Base-by-base conservation (phyloP, 2,113 vertebrate species). In the Zootoca vivipara region DNA sequence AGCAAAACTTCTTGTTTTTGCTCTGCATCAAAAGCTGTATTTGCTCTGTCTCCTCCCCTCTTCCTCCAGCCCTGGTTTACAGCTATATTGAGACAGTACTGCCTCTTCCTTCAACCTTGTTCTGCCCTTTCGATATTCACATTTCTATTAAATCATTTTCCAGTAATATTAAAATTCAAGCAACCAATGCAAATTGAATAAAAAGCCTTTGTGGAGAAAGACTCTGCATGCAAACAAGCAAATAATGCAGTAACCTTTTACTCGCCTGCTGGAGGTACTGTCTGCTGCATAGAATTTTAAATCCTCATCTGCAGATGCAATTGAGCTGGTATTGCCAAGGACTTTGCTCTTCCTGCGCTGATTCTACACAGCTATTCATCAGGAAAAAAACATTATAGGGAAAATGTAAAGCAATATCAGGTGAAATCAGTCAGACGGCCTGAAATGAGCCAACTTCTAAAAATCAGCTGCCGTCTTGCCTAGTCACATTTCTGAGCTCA, bases 201-300 rank as follows among this genome's bases (percentile, higher is more conserved):
- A 92, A 73, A 84, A 69, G 4, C 82, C 90, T 94, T 93, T 5
- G 87, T 81, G 96, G 90, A 95, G 95, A 95, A 95, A 95, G 91
- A 90, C 90, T 91, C 93, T 80, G 93, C 92, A 96, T 96, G 96
- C 92, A 97, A 97, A 96, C 92, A 97, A 96, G 94, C 85, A 96
- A 94, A 97, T 93, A 97, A 97, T 93, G 93, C 96, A 96, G 96
- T 96, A 97, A 96, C 95, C 97, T 97, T 96, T 96, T 96, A 97
- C 96, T 97, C 89, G 95, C 96, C 97, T 97, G 97, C 96, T 96
- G 94, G 96, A 97, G 95, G 96, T 97, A 97, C 96, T 96, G 95
- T 95, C 96, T 97, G 97, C 96, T 97, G 96, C 96, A 97, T 0
- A 94, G 97, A 96, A 97, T 97, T 96, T 96, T 96, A 97, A 97